These are phyloP conservation scores for Callipepla squamata DNA, from an alignment of 2,113 vertebrate genomes.

Conservation along the genomic window DNA sequence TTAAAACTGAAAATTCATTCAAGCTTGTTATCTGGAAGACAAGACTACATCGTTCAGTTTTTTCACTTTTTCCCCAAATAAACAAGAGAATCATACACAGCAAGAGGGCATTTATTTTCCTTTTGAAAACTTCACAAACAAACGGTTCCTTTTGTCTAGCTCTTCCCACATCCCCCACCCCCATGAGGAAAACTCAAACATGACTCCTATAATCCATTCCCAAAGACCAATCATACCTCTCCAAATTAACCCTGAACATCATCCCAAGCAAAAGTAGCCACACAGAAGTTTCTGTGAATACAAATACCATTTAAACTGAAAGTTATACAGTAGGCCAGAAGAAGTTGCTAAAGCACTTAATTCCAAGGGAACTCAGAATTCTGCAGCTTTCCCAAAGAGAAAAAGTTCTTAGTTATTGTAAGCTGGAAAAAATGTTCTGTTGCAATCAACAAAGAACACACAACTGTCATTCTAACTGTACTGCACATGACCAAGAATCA, in stretches of 20 bases:
- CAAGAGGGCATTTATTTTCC: neutral
- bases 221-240: neutral
- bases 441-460: neutral
- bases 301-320: neutral
- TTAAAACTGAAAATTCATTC: slow-evolving; percentile 2
- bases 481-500: neutral
- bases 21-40: neutral
- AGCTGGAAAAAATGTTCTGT: neutral
- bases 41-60: neutral
- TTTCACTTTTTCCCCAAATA: neutral
- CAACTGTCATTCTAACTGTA: neutral
- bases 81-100: neutral
- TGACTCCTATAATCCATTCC: neutral
- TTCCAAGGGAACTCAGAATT: neutral
- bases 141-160: neutral
- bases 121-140: neutral
- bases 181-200: neutral
- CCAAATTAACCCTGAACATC: neutral
- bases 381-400: neutral
- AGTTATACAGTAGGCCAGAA: neutral
- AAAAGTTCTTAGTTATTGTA: neutral
- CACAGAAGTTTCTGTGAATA: neutral
- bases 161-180: too few species aligned
- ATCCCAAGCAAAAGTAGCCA: neutral
- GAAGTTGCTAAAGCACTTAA: neutral